Evolutionary conservation across 1,140 invertebrate species (phyloP), one percentile per base, ranked within the genome.

Genomic region (Diabrotica undecimpunctata): DNA sequence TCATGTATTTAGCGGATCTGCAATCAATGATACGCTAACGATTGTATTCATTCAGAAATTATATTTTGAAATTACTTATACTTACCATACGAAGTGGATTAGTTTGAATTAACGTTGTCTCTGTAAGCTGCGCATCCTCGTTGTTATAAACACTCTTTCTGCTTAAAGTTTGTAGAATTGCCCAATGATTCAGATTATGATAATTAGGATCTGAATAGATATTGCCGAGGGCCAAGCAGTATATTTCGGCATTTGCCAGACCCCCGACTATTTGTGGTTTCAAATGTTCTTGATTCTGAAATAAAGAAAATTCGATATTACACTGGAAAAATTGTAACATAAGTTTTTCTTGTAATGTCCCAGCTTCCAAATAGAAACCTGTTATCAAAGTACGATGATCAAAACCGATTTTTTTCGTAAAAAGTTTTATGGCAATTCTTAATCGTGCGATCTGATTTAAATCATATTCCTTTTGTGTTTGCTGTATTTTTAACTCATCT

Each of bases 201-300:
- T 95, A 95, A 81, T 96, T 95, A 62, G 94, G 94, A 83, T 99
- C 96, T 57, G 93, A 93, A 81, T 98, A 98, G 80, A 99, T 95
- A 82, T 96, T 97, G 69, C 92, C 90, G 78, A 98, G 83, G 54
- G 95, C 95, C 79, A 95, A 84, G 81, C 95, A 97, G 83, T 99
- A 99, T 13, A 98, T 84, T 80, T 98, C 96, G 67, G 95, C 96
- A 83, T 93, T 97, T 66, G 94, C 93, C 72, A 99, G 82, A 36
- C 89, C 87, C 73, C 96, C 92, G 51, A 95, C 89, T 70, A 99
- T 92, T 69, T 94, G 89, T 53, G 96, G 95, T 79, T 97, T 97
- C 65, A 98, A 84, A 75, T 95, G 92, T 80, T 97, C 92, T 79
- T 92, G 89, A 77, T 95, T 94, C 93, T 96, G 79, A 41, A 81